Conservation (phyloP, 2,113 vertebrate species). For the Mobula hypostoma region DNA sequence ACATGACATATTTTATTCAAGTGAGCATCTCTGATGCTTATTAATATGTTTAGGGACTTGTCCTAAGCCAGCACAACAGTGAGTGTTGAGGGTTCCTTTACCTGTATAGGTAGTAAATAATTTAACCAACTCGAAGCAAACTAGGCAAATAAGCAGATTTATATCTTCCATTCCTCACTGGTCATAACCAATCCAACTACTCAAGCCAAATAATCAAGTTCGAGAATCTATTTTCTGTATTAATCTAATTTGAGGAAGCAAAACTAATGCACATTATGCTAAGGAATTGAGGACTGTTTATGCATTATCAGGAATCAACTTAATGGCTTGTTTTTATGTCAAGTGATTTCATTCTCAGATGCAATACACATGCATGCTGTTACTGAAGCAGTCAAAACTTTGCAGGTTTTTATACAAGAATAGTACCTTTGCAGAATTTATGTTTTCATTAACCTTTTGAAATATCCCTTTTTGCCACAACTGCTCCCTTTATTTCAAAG, state of each 20-base stretch:
- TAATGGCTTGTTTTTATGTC: not conserved
- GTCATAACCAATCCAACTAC: not conserved
- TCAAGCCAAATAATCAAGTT: too few relatives aligned
- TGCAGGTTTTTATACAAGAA: not conserved
- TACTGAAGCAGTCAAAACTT: not conserved
- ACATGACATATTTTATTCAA: not conserved
- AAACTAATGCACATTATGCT: not conserved
- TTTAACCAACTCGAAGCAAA: not conserved
- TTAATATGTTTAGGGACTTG: not conserved
- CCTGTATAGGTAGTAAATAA: too few relatives aligned
- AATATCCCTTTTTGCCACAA: not conserved
- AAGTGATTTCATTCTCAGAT: not conserved
- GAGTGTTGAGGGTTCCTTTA: not conserved
- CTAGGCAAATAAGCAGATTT: not conserved
- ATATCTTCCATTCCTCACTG: not conserved
- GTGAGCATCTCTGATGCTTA: not conserved
- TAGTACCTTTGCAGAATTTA: not conserved
- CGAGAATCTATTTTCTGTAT: not conserved
- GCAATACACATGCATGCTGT: not conserved
- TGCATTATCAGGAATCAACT: not conserved
- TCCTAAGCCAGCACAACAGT: not conserved
- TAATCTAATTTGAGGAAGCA: not conserved
- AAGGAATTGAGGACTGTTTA: not conserved
- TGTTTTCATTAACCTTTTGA: not conserved
- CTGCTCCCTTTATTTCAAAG: not conserved